Percentiles rank a stretch among this genome's conserved stretches.
phyloP scores from a whole-genome alignment of 2,888 invertebrate genomes.

The Apotomis turbidana region DNA sequence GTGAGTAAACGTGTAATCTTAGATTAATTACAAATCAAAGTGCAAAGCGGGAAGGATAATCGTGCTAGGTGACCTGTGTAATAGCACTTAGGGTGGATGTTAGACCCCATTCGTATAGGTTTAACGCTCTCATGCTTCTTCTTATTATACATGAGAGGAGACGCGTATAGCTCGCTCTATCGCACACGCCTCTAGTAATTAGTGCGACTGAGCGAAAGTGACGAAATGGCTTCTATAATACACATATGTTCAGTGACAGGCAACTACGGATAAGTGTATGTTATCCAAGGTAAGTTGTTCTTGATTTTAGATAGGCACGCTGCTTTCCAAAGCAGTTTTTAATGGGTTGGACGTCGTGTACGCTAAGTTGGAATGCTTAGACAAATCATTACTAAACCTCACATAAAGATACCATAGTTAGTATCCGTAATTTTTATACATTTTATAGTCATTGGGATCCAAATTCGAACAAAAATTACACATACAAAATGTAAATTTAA shows the following conservation, averaged over 20 bases:
- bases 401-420: no score
- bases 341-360: no score
- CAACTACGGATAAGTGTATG: not conserved
- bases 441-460: no score
- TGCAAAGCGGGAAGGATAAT: constrained; percentile 9
- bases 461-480: not conserved
- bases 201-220: constrained; percentile 21
- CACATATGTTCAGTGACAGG: not conserved
- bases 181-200: constrained; percentile 20
- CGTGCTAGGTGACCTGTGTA: constrained; percentile 20
- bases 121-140: constrained; percentile 18
- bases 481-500: not conserved
- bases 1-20: not conserved
- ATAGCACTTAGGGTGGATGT: constrained; percentile 3
- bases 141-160: constrained; percentile 20
- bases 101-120: constrained; percentile 25
- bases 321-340: no score
- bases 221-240: constrained; percentile 7
- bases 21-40: not conserved
- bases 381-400: no score
- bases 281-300: no score
- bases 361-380: no score
- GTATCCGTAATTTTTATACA: no score
- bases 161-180: constrained; percentile 19
- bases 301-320: no score